Percentiles rank a stretch among this genome's conserved stretches.
These are phyloP conservation scores for Camarhynchus parvulus DNA, from an alignment of 2,113 vertebrate species.

Conservation along the genomic window DNA sequence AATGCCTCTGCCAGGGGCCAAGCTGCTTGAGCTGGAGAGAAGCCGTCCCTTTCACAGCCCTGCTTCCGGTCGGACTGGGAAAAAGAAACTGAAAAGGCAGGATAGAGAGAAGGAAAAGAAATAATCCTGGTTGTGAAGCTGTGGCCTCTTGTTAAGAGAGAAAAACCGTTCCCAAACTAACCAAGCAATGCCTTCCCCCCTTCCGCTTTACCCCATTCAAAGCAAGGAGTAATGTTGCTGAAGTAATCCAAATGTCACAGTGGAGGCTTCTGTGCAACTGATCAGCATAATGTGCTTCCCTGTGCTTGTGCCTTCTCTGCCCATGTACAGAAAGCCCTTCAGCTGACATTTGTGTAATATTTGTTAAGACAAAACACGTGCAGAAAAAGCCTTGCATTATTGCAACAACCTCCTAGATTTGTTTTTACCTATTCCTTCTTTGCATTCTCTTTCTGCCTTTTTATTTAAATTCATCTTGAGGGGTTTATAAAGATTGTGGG, in stretches of 20 bases:
- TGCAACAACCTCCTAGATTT: background rate
- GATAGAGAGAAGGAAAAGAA: conserved; percentile 21
- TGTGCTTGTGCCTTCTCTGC: background rate
- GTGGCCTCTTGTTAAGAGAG: conserved; percentile 31
- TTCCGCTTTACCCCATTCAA: background rate
- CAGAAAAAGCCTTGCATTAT: background rate
- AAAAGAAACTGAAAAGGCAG: conserved; percentile 55
- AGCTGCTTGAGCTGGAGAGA: conserved; percentile 21
- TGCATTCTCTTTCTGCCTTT: background rate
- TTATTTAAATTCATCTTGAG: background rate
- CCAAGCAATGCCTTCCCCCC: background rate
- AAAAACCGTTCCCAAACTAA: conserved; percentile 52
- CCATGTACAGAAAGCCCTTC: background rate
- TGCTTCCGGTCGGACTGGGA: conserved; percentile 46
- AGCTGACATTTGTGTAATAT: background rate
- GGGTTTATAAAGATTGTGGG: background rate
- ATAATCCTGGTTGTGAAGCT: conserved; percentile 43
- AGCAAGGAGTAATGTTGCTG: conserved; percentile 33
- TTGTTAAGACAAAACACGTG: background rate
- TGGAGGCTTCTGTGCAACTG: conserved; percentile 4
- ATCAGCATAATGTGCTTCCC: conserved; percentile 35
- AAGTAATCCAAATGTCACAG: conserved; percentile 61
- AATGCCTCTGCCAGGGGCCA: conserved; percentile 16
- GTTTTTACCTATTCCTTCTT: conserved; percentile 12
- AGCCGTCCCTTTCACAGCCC: conserved; percentile 27